A percentile compares a stretch with the other conserved stretches of the same genome.
phyloP scores from a whole-genome alignment of 1,140 invertebrate genomes.

The Amphibalanus amphitrite region DNA sequence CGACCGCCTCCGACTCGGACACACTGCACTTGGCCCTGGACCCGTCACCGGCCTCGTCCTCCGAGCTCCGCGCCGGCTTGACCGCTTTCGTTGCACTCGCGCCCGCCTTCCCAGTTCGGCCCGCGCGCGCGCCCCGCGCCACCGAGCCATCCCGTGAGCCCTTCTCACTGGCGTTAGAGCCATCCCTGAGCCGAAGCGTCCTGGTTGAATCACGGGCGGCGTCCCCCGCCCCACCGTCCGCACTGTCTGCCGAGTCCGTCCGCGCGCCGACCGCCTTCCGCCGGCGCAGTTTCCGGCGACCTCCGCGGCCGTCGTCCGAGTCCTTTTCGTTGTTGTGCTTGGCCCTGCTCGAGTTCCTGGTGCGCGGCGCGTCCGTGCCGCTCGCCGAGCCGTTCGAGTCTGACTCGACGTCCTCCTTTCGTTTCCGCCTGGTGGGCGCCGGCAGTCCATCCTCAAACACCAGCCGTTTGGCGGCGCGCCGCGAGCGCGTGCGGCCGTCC shows the following conservation, averaged over 20 bases:
- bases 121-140: too few species aligned
- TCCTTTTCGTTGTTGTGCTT: neutral
- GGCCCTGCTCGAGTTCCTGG: neutral
- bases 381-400: neutral
- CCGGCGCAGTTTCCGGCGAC: neutral
- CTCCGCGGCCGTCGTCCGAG: neutral
- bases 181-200: neutral
- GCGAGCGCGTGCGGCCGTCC: neutral
- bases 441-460: neutral
- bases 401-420: neutral
- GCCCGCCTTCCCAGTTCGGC: neutral
- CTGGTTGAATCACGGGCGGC: neutral
- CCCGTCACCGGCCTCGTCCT: neutral
- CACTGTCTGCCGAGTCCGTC: neutral
- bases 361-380: neutral
- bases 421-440: neutral
- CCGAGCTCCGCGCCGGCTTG: neutral
- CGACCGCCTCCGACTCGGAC: neutral
- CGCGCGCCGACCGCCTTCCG: neutral
- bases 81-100: neutral
- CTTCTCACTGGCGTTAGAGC: neutral
- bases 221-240: neutral
- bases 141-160: neutral
- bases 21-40: neutral
- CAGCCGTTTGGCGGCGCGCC: neutral